A percentile compares a stretch with the other conserved stretches of the same genome.
These are phyloP conservation scores for Drosophila sechellia DNA, from an alignment of 1,140 invertebrate genomes.

Conservation along the genomic window DNA sequence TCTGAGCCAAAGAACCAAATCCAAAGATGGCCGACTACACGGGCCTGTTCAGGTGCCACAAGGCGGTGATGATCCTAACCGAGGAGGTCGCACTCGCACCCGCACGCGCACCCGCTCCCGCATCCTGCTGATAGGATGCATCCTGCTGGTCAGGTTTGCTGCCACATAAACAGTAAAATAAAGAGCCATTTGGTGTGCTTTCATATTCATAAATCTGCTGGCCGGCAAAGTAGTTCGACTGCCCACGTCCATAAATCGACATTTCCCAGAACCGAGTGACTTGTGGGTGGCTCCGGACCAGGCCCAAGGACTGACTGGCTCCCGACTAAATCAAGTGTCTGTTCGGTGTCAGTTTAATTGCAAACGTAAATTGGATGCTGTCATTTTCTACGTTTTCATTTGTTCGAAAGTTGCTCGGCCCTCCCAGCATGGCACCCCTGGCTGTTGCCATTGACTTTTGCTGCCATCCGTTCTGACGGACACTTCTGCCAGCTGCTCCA, in stretches of 20 bases:
- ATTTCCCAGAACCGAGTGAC: slow-evolving; percentile 2
- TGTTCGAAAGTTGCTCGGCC: slow-evolving; percentile 50
- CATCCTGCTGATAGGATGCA: neutral
- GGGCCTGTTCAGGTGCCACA: slow-evolving; percentile 53
- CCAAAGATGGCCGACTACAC: slow-evolving; percentile 55
- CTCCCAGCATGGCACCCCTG: slow-evolving; percentile 7
- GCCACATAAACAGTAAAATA: slow-evolving; percentile 12
- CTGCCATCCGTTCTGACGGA: slow-evolving; percentile 63
- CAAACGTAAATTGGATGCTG: slow-evolving; percentile 83
- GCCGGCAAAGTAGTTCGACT: neutral
- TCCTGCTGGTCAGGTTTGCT: slow-evolving; percentile 2
- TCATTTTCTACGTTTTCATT: slow-evolving; percentile 80
- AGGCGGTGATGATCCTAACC: slow-evolving; percentile 46
- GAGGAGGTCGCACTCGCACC: neutral
- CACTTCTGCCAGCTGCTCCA: slow-evolving; percentile 60
- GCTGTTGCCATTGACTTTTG: slow-evolving; percentile 53
- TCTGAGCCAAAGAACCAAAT: neutral
- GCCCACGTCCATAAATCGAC: slow-evolving; percentile 32
- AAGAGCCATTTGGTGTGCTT: slow-evolving; percentile 18
- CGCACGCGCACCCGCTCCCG: too few species aligned
- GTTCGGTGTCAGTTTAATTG: slow-evolving; percentile 83
- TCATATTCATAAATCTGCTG: slow-evolving; percentile 40
- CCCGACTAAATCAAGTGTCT: slow-evolving; percentile 78
- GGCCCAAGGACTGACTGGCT: slow-evolving; percentile 11
- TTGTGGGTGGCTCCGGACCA: neutral